Conservation (phyloP, 2,797 vertebrate species). For the Mus spretus region DNA sequence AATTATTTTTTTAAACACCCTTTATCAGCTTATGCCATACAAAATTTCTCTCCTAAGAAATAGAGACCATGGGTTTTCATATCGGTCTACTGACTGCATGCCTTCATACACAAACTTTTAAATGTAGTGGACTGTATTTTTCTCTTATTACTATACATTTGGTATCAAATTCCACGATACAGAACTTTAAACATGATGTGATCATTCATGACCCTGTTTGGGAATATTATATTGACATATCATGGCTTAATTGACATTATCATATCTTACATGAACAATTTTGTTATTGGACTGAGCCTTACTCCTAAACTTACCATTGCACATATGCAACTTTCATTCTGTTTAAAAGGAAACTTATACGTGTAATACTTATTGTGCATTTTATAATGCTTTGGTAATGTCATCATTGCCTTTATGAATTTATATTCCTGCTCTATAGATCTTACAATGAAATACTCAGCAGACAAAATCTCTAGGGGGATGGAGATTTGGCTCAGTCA, state of each 20-base stretch:
- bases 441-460: background rate
- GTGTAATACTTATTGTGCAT: background rate
- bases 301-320: background rate
- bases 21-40: background rate
- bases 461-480: background rate
- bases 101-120: background rate
- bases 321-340: conserved; percentile 18
- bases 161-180: background rate
- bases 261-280: conserved; percentile 6
- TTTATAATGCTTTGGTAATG: background rate
- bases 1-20: background rate
- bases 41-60: background rate
- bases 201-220: conserved; percentile 28
- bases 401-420: conserved; percentile 33
- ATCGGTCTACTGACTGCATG: background rate
- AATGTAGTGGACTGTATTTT: background rate
- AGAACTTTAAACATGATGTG: conserved; percentile 28
- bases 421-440: background rate
- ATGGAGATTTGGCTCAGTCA: background rate
- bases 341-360: conserved; percentile 38
- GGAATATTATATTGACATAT: conserved; percentile 24
- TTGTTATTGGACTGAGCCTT: background rate
- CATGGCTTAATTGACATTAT: conserved; percentile 8
- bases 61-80: background rate
- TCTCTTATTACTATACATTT: background rate